Evolutionary conservation across 2,113 vertebrate species (phyloP), one percentile per base, ranked within the genome.

Genomic region (Epinephelus fuscoguttatus): DNA sequence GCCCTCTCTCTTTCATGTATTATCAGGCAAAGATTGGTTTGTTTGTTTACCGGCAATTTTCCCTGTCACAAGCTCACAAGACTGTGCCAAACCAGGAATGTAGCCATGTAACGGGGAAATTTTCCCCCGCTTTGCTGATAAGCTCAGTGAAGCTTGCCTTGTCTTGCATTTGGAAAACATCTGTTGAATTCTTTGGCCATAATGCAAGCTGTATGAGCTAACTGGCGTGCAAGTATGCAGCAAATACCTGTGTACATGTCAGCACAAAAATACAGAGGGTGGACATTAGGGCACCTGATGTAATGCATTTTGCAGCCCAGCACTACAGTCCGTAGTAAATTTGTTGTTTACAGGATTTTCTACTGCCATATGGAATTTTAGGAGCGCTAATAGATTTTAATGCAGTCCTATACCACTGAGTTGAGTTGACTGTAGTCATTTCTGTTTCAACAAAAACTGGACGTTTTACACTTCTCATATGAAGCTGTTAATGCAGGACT

Each of bases 11-110:
- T 88, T 91, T 89, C 70, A 79, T 87, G 81, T 84, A 40, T 84
- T 83, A 80, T 86, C 87, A 75, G 64, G 53, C 17, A 23, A 80
- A 69, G 53, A 83, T 74, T 69, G 9, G 56, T 61, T 83, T 84
- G 81, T 92, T 92, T 92, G 90, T 94, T 93, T 94, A 86, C 80
- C 53, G 2, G 74, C 83, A 83, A 69, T 88, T 87, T 85, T 61
- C 78, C 45, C 67, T 72, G 78, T 73, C 80, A 88, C 75, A 70
- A 63, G 52, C 62, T 59, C 6, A 27, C 70, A 64, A 70, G 19
- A 60, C 60, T 23, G 7, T 82, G 57, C 77, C 78, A 19, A 30
- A 37, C 45, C 77, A 78, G 75, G 78, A 90, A 81, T 68, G 86
- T 53, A 55, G 53, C 73, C 59, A 15, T 70, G 85, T 75, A 47